These are phyloP conservation scores for Lepilemur septentrionalis DNA, from an alignment of 2,797 vertebrate genomes.

Conservation along the genomic window DNA sequence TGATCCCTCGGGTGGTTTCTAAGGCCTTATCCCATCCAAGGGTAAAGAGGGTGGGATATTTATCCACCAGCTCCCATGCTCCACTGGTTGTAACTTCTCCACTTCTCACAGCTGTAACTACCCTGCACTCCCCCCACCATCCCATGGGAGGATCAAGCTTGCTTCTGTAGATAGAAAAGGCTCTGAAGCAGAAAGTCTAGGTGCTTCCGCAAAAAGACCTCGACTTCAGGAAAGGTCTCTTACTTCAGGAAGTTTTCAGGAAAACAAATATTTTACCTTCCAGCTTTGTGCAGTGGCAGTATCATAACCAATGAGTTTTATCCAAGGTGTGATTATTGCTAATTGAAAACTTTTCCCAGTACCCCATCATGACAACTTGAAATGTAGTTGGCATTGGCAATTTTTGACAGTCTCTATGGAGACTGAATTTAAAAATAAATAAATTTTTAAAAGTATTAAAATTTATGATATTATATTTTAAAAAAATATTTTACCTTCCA, in stretches of 20 bases:
- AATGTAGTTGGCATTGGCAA: too few species aligned
- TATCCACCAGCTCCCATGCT: not conserved
- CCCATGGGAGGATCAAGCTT: not conserved
- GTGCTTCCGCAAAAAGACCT: not conserved
- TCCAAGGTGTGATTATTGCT: too few species aligned
- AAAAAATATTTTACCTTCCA: not conserved
- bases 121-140: not conserved
- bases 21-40: not conserved
- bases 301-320: too few species aligned
- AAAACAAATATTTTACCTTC: slow-evolving; percentile 51
- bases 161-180: not conserved
- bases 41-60: not conserved
- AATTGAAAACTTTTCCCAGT: too few species aligned
- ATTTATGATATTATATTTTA: too few species aligned
- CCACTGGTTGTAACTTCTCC: not conserved
- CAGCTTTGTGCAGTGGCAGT: too few species aligned
- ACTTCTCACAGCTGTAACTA: not conserved
- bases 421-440: too few species aligned
- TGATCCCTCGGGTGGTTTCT: not conserved
- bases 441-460: too few species aligned
- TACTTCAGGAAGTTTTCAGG: not conserved
- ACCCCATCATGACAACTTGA: too few species aligned
- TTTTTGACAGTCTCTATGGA: too few species aligned
- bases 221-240: not conserved
- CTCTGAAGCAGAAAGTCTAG: not conserved